Evolutionary conservation across 1,140 invertebrate genomes (phyloP).

Genomic region (Drosophila nasuta): DNA sequence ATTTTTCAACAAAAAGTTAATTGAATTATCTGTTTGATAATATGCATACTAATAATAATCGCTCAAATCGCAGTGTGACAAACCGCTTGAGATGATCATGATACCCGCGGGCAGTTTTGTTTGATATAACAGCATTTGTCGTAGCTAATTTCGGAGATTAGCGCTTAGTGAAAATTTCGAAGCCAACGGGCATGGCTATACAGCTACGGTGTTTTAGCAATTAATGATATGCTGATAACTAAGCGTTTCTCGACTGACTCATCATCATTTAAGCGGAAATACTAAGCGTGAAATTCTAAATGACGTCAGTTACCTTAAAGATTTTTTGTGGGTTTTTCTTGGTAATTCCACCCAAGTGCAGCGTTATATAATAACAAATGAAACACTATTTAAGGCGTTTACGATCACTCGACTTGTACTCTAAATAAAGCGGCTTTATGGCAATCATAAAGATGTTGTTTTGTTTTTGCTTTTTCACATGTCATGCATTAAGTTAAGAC

Average conservation of each 20-base stretch:
- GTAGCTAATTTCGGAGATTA: conserved; percentile 52
- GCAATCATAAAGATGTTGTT: conserved; percentile 5
- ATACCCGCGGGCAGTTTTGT: neutral
- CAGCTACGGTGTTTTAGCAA: conserved; percentile 5
- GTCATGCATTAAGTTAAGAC: conserved; percentile 12
- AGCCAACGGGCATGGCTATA: conserved; percentile 8
- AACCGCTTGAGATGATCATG: neutral
- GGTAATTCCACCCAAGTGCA: conserved; percentile 21
- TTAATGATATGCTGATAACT: conserved; percentile 28
- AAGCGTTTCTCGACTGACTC: conserved; percentile 28
- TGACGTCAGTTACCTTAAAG: conserved; percentile 36
- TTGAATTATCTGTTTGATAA: too few species aligned
- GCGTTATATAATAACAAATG: conserved; percentile 12
- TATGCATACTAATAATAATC: too few species aligned
- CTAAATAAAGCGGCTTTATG: conserved; percentile 23
- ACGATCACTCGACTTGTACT: neutral
- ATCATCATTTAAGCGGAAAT: conserved; percentile 36
- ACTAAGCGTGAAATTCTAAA: conserved; percentile 29
- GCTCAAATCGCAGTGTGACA: neutral
- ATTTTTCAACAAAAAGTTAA: too few species aligned
- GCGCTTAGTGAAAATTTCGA: conserved; percentile 37
- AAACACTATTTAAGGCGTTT: conserved; percentile 25
- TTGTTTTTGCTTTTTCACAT: neutral
- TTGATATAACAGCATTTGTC: conserved; percentile 46
- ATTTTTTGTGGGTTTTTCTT: conserved; percentile 46